Evolutionary conservation across 2,113 vertebrate species (phyloP), one percentile per base, ranked within the genome.

Genomic region (Oryzias celebensis): DNA sequence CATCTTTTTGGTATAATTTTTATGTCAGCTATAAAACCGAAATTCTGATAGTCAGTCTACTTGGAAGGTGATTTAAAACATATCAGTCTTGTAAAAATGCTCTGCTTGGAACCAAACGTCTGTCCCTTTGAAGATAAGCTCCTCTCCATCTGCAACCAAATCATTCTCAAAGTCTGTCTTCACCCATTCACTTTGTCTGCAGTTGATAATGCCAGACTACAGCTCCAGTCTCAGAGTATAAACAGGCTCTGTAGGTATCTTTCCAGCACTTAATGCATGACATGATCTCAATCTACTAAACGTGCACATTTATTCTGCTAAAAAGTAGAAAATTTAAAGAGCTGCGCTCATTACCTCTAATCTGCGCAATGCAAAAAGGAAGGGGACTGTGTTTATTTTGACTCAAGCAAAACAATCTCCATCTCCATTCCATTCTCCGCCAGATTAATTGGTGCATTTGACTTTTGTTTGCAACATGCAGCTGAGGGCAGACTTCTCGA

Each of bases 101-200:
- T 80, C 78, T 56, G 75, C 75, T 78, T 78, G 73, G 58, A 84
- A 80, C 75, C 68, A 57, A 86, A 83, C 75, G 78, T 88, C 59
- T 83, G 68, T 71, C 65, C 67, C 83, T 88, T 88, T 88, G 77
- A 89, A 89, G 83, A 87, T 86, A 77, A 77, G 80, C 87, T 85
- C 74, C 75, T 77, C 79, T 81, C 85, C 87, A 90, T 89, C 82
- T 87, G 86, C 71, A 71, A 68, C 71, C 66, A 60, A 80, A 62
- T 84, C 65, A 50, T 77, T 82, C 73, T 80, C 46, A 77, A 77
- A 77, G 78, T 84, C 78, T 84, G 84, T 87, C 82, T 77, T 84
- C 59, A 45, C 45, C 83, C 68, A 24, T 68, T 85, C 77, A 76
- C 74, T 87, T 80, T 82, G 83, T 83, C 77, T 80, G 75, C 78